A percentile compares a stretch with the other conserved stretches of the same genome.
phyloP scores from a whole-genome alignment of 2,797 vertebrate species.

The Trichosurus vulpecula region DNA sequence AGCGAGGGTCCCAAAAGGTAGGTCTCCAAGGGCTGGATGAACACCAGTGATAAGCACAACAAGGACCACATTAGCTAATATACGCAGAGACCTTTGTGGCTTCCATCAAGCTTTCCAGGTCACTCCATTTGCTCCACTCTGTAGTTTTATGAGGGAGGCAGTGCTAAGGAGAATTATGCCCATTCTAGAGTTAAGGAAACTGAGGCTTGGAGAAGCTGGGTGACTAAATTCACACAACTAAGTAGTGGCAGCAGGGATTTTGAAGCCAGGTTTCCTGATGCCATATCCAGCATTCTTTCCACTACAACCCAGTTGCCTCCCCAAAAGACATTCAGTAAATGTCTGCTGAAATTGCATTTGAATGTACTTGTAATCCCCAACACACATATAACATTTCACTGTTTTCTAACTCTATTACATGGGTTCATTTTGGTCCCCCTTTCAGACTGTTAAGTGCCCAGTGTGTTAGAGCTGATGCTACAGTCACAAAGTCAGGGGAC shows the following conservation, averaged over 20 bases:
- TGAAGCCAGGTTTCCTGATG: neutral
- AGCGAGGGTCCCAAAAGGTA: too few relatives aligned
- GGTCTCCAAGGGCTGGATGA: neutral
- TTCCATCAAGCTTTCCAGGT: neutral
- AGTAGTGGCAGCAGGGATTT: neutral
- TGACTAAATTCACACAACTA: neutral
- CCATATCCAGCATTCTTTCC: neutral
- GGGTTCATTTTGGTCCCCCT: too few relatives aligned
- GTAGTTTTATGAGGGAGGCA: neutral
- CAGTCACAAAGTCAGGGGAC: neutral
- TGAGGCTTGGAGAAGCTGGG: neutral
- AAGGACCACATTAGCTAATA: too few relatives aligned
- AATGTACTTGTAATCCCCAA: too few relatives aligned
- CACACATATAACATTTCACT: too few relatives aligned
- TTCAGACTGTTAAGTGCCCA: neutral
- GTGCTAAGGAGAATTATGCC: neutral
- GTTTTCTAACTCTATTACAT: too few relatives aligned
- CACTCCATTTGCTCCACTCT: neutral
- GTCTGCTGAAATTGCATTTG: neutral
- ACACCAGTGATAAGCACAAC: neutral
- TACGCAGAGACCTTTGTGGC: too few relatives aligned
- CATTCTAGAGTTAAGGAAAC: neutral
- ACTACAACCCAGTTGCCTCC: neutral
- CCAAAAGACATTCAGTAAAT: neutral
- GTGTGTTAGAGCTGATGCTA: neutral